Evolutionary conservation across 1,140 invertebrate species (phyloP), one percentile per base, ranked within the genome.

Genomic region (Psix sp.): DNA sequence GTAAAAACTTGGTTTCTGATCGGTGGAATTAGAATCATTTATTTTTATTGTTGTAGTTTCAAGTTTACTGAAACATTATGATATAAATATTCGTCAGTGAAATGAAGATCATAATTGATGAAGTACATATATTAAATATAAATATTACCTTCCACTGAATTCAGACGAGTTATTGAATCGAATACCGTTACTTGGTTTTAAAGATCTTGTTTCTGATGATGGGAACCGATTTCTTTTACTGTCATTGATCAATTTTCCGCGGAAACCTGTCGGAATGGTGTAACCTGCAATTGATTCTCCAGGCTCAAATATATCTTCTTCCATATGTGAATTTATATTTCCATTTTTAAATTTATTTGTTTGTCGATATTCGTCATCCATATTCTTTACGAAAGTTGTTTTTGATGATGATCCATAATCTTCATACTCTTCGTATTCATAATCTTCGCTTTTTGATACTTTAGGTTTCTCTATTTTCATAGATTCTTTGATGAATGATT

Each of bases 191-290:
- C 57, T 76, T 29, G 71, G 71, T 45, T 74, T 79, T 18, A 83
- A 62, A 11, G 84, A 82, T 46, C 77, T 80, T 1, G 80, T 82
- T 48, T 80, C 78, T 3, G 76, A 73, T 35, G 65, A 67, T 4
- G 71, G 54, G 14, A 62, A 71, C 45, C 79, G 82, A 33, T 65
- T 76, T 35, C 72, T 87, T 13, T 88, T 87, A 0, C 90, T 91
- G 43, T 60, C 67, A 51, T 9, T 57, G 35, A 63, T 26, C 16
- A 93, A 88, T 81, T 89, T 90, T 0, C 90, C 91, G 52, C 92
- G 88, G 71, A 92, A 91, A n/a, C 91, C 91, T 16, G 86, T 60
- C 1, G 92, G 92, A 54, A 93, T 91, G 11, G 88, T 89, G 52
- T 90, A 92, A 1, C 91, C 91, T 10, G 89, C 86, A 24, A 93